Conservation (phyloP, 1,140 invertebrate genomes). For the Philotrypesis tridentata region DNA sequence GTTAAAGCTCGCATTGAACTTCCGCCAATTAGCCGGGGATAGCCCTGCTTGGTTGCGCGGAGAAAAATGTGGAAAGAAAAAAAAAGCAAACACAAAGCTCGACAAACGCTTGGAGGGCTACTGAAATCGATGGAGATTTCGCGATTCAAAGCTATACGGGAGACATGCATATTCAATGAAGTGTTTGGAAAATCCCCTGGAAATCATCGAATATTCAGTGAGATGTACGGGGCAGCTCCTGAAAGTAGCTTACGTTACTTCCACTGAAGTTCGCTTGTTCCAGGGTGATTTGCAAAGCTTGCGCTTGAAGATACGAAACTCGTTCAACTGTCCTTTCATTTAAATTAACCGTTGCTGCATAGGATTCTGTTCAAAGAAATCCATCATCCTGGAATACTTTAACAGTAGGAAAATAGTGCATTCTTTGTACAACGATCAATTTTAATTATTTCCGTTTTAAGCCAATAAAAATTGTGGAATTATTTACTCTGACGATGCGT, state of each 20-base stretch:
- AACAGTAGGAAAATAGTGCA: too few relatives aligned
- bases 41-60: background rate
- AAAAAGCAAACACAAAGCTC: background rate
- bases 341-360: too few relatives aligned
- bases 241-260: background rate
- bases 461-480: too few relatives aligned
- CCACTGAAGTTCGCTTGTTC: too few relatives aligned
- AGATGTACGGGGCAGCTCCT: background rate
- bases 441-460: too few relatives aligned
- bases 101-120: too few relatives aligned
- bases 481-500: too few relatives aligned
- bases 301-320: background rate
- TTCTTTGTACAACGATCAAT: too few relatives aligned
- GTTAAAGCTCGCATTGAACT: background rate
- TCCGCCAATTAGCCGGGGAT: background rate
- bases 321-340: background rate
- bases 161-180: background rate
- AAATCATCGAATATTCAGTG: background rate
- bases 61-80: too few relatives aligned
- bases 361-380: too few relatives aligned
- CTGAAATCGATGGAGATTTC: too few relatives aligned
- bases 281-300: background rate
- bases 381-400: too few relatives aligned
- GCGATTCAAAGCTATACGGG: background rate
- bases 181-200: background rate